Conservation (phyloP, 2,888 invertebrate species). For the Ophioninae sp. region DNA sequence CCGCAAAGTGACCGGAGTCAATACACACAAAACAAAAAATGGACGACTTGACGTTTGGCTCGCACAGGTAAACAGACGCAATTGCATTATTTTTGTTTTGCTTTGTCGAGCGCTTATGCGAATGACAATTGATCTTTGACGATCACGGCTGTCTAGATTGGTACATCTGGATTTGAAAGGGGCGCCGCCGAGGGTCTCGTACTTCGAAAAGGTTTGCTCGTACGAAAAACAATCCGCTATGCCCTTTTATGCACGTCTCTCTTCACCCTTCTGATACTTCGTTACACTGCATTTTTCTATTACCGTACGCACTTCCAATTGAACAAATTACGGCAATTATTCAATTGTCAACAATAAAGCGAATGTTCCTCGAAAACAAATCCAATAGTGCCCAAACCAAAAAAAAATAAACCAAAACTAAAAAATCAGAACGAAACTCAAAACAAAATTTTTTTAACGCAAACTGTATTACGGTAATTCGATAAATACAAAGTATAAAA, state of each 20-base stretch:
- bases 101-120: conserved; percentile 7
- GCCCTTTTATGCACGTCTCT: conserved; percentile 6
- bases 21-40: conserved; percentile 72
- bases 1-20: conserved; percentile 15
- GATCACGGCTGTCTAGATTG: conserved; percentile 79
- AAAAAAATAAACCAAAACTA: background rate
- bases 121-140: conserved; percentile 56
- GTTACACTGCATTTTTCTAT: background rate
- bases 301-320: background rate
- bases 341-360: background rate
- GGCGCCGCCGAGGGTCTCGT: conserved; percentile 86
- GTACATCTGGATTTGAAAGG: conserved; percentile 90
- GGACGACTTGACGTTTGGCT: conserved; percentile 81
- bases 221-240: conserved; percentile 5
- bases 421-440: no score
- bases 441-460: no score
- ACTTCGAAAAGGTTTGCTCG: conserved; percentile 82
- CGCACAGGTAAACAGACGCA: conserved; percentile 80
- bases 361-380: background rate
- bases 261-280: background rate
- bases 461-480: no score
- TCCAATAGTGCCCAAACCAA: background rate
- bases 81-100: conserved; percentile 50
- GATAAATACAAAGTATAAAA: no score
- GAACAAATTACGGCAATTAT: background rate